Evolutionary conservation across 2,888 invertebrate genomes (phyloP), one percentile per base, ranked within the genome.

Genomic region (Galerucella pusilla): DNA sequence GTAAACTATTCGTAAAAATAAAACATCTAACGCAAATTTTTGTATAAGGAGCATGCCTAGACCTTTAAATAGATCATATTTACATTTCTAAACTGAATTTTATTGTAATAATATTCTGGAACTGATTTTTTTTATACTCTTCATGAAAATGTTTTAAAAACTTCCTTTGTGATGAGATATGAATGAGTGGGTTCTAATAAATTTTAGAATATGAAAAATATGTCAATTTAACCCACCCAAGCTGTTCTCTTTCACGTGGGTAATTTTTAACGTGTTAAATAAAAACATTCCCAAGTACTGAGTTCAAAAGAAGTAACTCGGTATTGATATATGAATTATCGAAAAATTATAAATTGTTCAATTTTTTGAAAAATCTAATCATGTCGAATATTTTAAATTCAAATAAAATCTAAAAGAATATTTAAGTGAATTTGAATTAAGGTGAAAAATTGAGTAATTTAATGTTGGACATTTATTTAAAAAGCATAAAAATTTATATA

Each of bases 231-330:
- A 12, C 35, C 12, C 14, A 11, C 49, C 35, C 52, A 35, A 12
- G 42, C 10, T 63, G 3, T n/a, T 63, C 42, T 16, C 42, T 16
- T 42, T 63, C 63, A 16, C 63, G 10, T 6, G 45, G 63, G 12
- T 2, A 63, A 63, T 63, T n/a, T 63, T 25, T 60, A 60, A 60
- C n/a, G n/a, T n/a, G 42, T 35, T 60, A 5, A 20, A 20, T 28
- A 63, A 63, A 63, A 63, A 63, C 63, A 63, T 63, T 63, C 63
- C 63, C 42, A 42, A 35, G 63, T 60, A 42, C 63, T 45, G 63
- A 63, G 63, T n/a, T n/a, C 42, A 2, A 60, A 60, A 60, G 3
- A 60, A 20, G 10, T 9, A 25, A 20, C 20, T 60, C 59, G 5
- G 28, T 60, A 25, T 60, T 25, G 11, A 60, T 28, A 2, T 25